Percentiles rank a stretch among this genome's conserved stretches.
phyloP scores from a whole-genome alignment of 1,140 invertebrate species.

The Eurosta solidaginis region DNA sequence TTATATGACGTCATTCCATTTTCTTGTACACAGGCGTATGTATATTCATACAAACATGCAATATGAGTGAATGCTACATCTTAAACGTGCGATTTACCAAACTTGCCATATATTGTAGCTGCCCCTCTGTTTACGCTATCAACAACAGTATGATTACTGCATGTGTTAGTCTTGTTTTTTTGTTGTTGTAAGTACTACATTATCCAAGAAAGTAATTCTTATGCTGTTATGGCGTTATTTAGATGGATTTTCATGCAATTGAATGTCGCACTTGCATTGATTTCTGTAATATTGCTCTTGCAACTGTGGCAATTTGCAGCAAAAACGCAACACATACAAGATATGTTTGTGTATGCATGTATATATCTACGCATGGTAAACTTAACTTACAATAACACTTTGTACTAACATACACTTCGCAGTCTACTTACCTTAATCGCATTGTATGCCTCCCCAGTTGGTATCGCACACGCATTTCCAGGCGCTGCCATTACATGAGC shows the following conservation, averaged over 20 bases:
- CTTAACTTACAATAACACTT: too few relatives aligned
- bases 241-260: conserved; percentile 30
- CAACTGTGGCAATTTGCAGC: background rate
- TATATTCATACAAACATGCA: background rate
- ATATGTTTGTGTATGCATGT: background rate
- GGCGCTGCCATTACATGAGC: conserved; percentile 86
- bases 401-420: too few relatives aligned
- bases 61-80: background rate
- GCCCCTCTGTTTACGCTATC: background rate
- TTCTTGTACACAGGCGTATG: too few relatives aligned
- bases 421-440: conserved; percentile 79
- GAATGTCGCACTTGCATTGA: background rate
- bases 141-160: background rate
- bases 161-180: too few relatives aligned
- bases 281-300: background rate
- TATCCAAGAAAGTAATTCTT: background rate
- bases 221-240: background rate
- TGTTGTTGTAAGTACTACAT: too few relatives aligned
- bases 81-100: conserved; percentile 4
- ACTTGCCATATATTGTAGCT: too few relatives aligned
- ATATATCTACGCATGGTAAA: background rate
- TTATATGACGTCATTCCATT: too few relatives aligned
- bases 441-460: conserved; percentile 91
- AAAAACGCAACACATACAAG: background rate
- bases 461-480: conserved; percentile 92